A percentile compares a stretch with the other conserved stretches of the same genome.
Conservation (phyloP, 1,140 invertebrate genomes). For the Steinernema feltiae region DNA sequence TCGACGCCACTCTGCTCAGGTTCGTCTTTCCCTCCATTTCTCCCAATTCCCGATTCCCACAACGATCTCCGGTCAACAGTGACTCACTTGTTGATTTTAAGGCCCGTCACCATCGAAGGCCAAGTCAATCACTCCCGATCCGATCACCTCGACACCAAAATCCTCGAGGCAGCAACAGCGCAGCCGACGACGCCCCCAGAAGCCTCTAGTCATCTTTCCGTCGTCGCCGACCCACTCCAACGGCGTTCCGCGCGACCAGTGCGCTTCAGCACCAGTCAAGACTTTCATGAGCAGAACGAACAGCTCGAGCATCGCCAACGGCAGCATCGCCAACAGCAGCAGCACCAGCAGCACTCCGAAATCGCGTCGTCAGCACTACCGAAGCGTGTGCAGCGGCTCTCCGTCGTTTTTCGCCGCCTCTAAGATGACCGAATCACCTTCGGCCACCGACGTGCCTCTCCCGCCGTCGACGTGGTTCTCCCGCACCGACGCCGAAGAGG, state of each 20-base stretch:
- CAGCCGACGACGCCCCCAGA: neutral
- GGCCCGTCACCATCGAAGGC: neutral
- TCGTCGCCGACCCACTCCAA: neutral
- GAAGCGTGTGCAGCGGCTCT: slow-evolving; percentile 6
- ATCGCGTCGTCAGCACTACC: neutral
- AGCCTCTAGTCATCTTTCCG: neutral
- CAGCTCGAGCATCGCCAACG: neutral
- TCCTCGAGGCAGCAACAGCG: neutral
- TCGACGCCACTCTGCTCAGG: neutral
- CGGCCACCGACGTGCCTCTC: neutral
- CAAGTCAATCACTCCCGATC: neutral
- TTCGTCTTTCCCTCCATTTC: neutral
- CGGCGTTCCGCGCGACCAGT: neutral
- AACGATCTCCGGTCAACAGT: neutral
- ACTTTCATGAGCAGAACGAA: neutral
- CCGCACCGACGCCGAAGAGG: neutral
- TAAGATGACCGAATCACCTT: neutral
- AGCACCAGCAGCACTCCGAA: neutral
- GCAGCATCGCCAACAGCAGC: neutral
- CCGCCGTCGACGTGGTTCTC: neutral
- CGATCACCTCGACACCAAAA: neutral
- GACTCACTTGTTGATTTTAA: neutral
- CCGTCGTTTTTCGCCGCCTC: slow-evolving; percentile 2
- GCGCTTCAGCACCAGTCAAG: neutral
- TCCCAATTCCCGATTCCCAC: too few relatives aligned